Conservation (phyloP, 2,797 vertebrate species). For the Benthosema pterotum region DNA sequence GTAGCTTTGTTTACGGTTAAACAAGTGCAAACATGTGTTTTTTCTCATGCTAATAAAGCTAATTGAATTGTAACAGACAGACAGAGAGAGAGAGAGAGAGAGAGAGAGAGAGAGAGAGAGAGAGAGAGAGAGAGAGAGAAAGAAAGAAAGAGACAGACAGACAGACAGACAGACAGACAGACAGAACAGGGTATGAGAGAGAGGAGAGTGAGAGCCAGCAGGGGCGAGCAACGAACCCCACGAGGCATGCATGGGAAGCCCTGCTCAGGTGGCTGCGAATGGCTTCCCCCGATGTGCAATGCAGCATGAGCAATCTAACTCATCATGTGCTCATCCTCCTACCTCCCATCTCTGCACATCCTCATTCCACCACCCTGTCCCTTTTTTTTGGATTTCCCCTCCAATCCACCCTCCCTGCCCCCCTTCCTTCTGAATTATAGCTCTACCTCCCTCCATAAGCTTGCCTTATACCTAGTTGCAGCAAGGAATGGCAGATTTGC, state of each 20-base stretch:
- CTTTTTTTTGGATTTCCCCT: constrained; percentile 3
- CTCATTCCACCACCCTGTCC: constrained; percentile 5
- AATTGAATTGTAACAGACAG: constrained; percentile 16
- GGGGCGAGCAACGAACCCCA: constrained; percentile 51
- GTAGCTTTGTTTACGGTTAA: too few species aligned
- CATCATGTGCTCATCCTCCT: constrained; percentile 32
- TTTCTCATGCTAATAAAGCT: too few species aligned
- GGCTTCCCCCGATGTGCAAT: constrained; percentile 61
- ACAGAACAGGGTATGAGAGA: constrained; percentile 11
- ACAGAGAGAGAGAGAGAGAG: constrained; percentile 11
- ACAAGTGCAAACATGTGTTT: too few species aligned
- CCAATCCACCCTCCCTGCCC: too few species aligned
- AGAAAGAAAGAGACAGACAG: constrained; percentile 10
- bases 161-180: constrained; percentile 34
- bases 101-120: too few species aligned
- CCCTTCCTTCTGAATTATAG: constrained; percentile 21
- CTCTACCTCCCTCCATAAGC: neutral
- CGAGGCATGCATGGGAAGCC: constrained; percentile 62
- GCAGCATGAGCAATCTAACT: constrained; percentile 48
- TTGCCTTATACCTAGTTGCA: too few species aligned
- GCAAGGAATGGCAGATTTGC: too few species aligned
- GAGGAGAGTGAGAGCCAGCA: constrained; percentile 28
- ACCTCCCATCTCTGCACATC: neutral
- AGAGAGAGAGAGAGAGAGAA: constrained; percentile 10
- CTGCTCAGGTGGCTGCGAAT: constrained; percentile 64